Base-by-base conservation (phyloP, 1,140 invertebrate species). In the Aphelenchoides fujianensis region DNA sequence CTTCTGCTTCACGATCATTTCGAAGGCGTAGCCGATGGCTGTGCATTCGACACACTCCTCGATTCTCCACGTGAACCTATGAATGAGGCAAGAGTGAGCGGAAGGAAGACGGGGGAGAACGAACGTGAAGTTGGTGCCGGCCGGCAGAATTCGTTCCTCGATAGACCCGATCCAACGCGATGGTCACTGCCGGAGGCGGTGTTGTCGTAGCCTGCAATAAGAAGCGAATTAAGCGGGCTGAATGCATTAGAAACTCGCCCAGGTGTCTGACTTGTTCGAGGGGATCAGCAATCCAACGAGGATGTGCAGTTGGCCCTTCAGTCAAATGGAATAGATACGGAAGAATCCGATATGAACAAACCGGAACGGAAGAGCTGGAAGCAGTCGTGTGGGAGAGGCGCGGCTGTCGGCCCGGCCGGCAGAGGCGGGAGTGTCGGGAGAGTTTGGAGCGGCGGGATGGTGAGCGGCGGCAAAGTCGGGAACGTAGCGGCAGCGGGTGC, bases 61-160 rank as follows among this genome's bases (percentile, higher is more conserved):
- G n/a, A 77, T 70, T n/a, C 35, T 68, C 75, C 75, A 77, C 2
- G 61, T 48, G 64, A 77, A n/a, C n/a, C n/a, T n/a, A n/a, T n/a
- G n/a, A n/a, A n/a, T n/a, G 74, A 2, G 19, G 19, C 19, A 27
- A 53, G 27, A 53, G 1, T 2, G 27, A 27, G 19, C 27, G 52
- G 2, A 53, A 53, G 19, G 19, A 23, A 27, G 52, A 2, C 19
- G 52, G 19, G 41, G 12, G n/a, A 30, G n/a, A n/a, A n/a, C n/a
- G n/a, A n/a, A 68, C 32, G 57, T 71, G 5, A 70, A 70, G 54
- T 70, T 70, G 9, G 61, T 67, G 48, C 57, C 57, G 9, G 35
- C 32, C 1, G 69, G 57, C 0, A 70, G 61, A 31, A 70, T 71
- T 3, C 52, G n/a, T 36, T 68, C 61, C 3, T 27, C 36, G 1